These are phyloP conservation scores for Ooceraea biroi DNA, from an alignment of 1,140 invertebrate genomes.

Conservation along the genomic window DNA sequence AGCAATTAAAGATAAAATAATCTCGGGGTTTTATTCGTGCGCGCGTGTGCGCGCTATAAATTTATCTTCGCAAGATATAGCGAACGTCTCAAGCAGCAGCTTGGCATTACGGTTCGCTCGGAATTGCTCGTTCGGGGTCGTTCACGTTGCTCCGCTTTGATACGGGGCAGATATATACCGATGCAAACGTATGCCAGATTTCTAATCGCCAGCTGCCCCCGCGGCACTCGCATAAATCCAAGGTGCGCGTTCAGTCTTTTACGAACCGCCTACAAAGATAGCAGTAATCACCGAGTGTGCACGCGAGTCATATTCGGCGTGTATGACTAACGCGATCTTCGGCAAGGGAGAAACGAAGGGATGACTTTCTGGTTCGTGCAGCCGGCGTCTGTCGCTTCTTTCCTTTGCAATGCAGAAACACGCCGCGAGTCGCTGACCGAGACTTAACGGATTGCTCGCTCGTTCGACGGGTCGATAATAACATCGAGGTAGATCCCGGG, in stretches of 20 bases:
- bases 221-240: slow-evolving; percentile 6
- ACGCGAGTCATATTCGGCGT: slow-evolving; percentile 48
- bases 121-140: no score
- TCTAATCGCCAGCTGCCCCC: slow-evolving; percentile 13
- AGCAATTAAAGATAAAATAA: background rate
- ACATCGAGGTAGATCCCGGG: background rate
- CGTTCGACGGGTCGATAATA: slow-evolving; percentile 36
- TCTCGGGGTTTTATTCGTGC: background rate
- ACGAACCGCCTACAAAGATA: slow-evolving; percentile 12
- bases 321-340: slow-evolving; percentile 26
- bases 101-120: no score
- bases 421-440: slow-evolving; percentile 19
- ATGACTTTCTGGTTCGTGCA: slow-evolving; percentile 22
- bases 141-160: background rate
- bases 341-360: background rate
- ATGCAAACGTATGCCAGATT: background rate
- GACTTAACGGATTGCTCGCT: slow-evolving; percentile 46
- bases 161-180: background rate
- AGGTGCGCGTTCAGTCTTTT: background rate
- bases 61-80: background rate
- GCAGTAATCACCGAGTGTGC: slow-evolving; percentile 35
- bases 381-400: background rate
- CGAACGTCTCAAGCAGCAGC: background rate
- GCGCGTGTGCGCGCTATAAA: slow-evolving; percentile 4
- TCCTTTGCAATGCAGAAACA: background rate